phyloP scores from a whole-genome alignment of 2,113 vertebrate genomes.

The Potamarius usumacintae region DNA sequence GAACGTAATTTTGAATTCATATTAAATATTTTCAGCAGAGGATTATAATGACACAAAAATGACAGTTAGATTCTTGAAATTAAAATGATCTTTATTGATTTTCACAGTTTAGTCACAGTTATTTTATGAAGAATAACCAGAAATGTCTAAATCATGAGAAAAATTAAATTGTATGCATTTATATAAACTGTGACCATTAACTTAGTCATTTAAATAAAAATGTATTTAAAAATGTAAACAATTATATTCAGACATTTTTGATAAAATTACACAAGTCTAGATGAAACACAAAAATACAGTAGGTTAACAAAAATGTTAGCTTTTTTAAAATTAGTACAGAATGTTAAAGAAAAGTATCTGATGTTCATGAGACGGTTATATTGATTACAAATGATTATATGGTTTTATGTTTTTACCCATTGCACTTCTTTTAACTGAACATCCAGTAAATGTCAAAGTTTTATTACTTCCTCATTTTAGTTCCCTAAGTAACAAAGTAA shows the following conservation, averaged over 20 bases:
- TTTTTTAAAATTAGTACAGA: background rate
- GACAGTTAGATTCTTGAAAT: background rate
- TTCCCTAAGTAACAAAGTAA: background rate
- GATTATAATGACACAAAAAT: background rate
- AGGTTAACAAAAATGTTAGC: background rate
- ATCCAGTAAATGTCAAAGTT: background rate
- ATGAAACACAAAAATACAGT: background rate
- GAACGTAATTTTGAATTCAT: background rate
- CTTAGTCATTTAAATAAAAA: background rate
- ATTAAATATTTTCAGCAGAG: background rate
- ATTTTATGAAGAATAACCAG: background rate
- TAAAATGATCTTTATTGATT: background rate
- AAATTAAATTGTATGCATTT: background rate
- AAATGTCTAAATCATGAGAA: background rate
- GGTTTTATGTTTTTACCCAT: background rate
- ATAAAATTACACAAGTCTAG: background rate
- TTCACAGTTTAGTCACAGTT: background rate
- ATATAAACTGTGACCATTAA: no score
- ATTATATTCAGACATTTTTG: background rate
- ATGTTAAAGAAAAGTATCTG: background rate
- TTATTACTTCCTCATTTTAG: constrained; percentile 1
- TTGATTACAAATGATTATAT: background rate
- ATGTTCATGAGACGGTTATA: background rate
- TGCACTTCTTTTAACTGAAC: background rate
- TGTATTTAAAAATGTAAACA: background rate